Evolutionary conservation across 1,140 invertebrate species (phyloP), one percentile per base, ranked within the genome.

Genomic region (Aphis craccivora): DNA sequence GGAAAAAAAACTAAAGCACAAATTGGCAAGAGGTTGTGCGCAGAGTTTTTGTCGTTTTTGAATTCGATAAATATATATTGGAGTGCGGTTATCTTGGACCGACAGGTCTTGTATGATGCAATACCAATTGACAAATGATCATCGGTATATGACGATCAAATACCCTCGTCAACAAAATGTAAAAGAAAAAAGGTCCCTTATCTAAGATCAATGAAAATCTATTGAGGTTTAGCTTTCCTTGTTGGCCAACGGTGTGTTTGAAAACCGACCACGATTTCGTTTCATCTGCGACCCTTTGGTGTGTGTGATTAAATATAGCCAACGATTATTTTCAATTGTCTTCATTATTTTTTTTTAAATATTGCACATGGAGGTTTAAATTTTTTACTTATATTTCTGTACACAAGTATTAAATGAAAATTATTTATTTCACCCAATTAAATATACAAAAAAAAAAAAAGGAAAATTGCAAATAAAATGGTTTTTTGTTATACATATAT

Each of bases 121-220:
- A 90, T 14, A 67, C 55, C 89, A 67, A 90, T n/a, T 90, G 89
- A 90, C 89, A 90, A 90, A 67, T 90, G 89, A 43, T n/a, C 53
- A 60, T 67, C 37, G 40, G 53, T 67, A 67, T 67, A 90, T 43
- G 53, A 45, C 53, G 88, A 90, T 55, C 48, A 67, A 23, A 90
- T 67, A 67, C 89, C 53, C 55, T 90, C 53, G 37, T 90, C 89
- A 43, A 90, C 53, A 67, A 90, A 90, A 67, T 25, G 89, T 90
- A 67, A 43, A n/a, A 67, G 23, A 67, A 43, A 43, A 90, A 45
- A 40, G 14, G 37, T 90, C 53, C 67, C 89, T 51, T 67, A 67
- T 51, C 89, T 43, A 43, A 90, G 67, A 90, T 67, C 48, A 35
- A 87, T 48, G 84, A 87, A 48, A 87, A 87, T 87, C 43, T 87